Evolutionary conservation across 2,888 invertebrate species (phyloP), one percentile per base, ranked within the genome.

Genomic region (Syritta pipiens): DNA sequence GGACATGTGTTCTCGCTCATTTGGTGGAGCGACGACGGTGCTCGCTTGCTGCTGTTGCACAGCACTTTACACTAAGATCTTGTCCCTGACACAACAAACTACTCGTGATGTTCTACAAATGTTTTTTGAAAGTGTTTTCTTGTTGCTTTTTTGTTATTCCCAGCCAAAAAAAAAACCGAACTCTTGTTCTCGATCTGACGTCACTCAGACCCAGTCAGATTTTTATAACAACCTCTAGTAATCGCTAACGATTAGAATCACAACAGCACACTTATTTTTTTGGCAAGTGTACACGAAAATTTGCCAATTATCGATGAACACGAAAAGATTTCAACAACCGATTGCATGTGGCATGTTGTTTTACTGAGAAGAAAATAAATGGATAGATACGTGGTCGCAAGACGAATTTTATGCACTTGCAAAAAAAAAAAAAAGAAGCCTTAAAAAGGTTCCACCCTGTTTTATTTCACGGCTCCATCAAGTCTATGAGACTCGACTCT

Each of bases 71-170:
- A 72, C 30, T 53, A 65, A 72, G 59, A 72, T 60, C 71, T 77
- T 72, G 77, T 77, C 71, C 77, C 65, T 72, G 72, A 79, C 72
- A 79, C 72, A 67, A 72, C 77, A 60, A 79, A 72, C 72, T 67
- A 28, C 72, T 67, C 67, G 55, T 74, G 55, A 72, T 79, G 72
- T 79, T 79, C 63, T 62, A 79, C 72, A 72, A 72, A 72, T 79
- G 67, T 79, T 79, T 74, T 67, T 67, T 53, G 60, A 74, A 74
- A 79, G 72, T 67, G 60, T 74, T 77, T 65, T 71, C 65, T 65
- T 77, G 72, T 77, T 59, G 40, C 14, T 62, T 60, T 69, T 30
- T 42, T 17, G 26, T 30, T 30, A 20, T 51, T 26, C 14, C 20
- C 17, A 6, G 37, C 48, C 48, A 60, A 37, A 48, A 48, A 10